Base-by-base conservation (phyloP, 2,888 invertebrate genomes). In the Meiosimyza platycephala region DNA sequence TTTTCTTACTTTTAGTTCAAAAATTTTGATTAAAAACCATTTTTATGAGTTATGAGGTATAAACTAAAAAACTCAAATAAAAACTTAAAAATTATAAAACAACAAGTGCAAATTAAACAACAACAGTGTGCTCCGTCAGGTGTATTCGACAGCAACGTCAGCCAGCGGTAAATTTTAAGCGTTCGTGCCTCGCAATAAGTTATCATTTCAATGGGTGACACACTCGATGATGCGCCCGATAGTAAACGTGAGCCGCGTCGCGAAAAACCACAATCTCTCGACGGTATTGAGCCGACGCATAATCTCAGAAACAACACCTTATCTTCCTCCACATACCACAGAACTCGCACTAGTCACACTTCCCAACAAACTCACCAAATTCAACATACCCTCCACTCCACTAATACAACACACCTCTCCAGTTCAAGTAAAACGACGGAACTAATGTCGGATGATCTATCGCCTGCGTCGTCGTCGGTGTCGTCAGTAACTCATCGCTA, bases 241-340 rank as follows among this genome's bases (percentile, higher is more conserved):
- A 40, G 47, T 33, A 18, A 47, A 4, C 52, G 47, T 50, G 66
- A 54, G 57, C 75, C 79, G 78, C 83, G 80, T 48, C 84, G 81
- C 75, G 85, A 83, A 68, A 86, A 86, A 71, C 85, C 85, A 33
- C 84, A 84, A 76, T 81, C 80, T 18, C 76, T 85, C 64, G 78
- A 79, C 63, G 82, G 83, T 72, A 76, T 77, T 28, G 77, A 79
- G 28, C 79, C 80, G 28, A 74, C 77, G 60, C 76, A 78, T 63
- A 73, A 76, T 15, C 77, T 79, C 28, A 77, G 75, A 16, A 62
- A 54, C 47, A 60, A 47, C 15, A 59, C 59, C 47, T 51, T 47
- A 22, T 6, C 50, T 57, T 18, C 15, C 3, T 57, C 57, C 4
- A 12, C 57, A 6, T 18, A 18, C 6, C 57, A 16, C 6, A 57